Evolutionary conservation across 2,113 vertebrate genomes (phyloP).

Genomic region (Halichoeres trimaculatus): DNA sequence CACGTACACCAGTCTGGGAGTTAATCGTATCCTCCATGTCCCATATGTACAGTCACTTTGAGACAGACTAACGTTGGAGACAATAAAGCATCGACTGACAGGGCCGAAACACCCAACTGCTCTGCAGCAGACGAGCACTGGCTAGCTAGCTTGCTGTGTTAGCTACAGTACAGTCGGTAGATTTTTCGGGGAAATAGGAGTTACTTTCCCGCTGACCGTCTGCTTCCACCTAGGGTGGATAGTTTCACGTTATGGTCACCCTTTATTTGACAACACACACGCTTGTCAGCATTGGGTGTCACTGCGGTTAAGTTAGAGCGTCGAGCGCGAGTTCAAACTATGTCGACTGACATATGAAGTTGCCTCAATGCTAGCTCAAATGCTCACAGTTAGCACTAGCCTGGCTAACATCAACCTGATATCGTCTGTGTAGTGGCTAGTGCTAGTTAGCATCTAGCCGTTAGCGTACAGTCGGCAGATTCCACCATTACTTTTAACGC

Average conservation of each 20-base stretch:
- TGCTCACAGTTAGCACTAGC: slow-evolving; percentile 37
- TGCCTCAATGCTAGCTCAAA: slow-evolving; percentile 44
- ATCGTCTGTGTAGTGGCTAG: slow-evolving; percentile 40
- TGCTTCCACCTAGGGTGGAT: not conserved
- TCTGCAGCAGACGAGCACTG: not conserved
- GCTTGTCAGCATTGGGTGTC: not conserved
- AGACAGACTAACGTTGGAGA: not conserved
- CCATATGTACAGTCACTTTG: not conserved
- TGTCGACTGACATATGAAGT: slow-evolving; percentile 53
- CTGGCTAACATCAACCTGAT: not conserved
- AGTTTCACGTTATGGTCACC: not conserved
- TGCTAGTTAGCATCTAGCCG: slow-evolving; percentile 46
- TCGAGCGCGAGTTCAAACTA: slow-evolving; percentile 36
- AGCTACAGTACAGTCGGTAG: slow-evolving; percentile 28
- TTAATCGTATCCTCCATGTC: not conserved
- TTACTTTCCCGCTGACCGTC: slow-evolving; percentile 18
- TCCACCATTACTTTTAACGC: slow-evolving; percentile 19
- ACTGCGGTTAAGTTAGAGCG: not conserved
- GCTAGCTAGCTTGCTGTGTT: slow-evolving; percentile 42
- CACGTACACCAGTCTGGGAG: not conserved
- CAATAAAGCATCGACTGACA: slow-evolving; percentile 8
- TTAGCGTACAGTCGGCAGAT: slow-evolving; percentile 40
- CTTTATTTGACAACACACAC: not conserved
- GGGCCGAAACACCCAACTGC: slow-evolving; percentile 34
- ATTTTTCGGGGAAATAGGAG: slow-evolving; percentile 8